Conservation (phyloP, 53 echinoderm and acorn worm genomes). For the Temnopleurus reevesii region DNA sequence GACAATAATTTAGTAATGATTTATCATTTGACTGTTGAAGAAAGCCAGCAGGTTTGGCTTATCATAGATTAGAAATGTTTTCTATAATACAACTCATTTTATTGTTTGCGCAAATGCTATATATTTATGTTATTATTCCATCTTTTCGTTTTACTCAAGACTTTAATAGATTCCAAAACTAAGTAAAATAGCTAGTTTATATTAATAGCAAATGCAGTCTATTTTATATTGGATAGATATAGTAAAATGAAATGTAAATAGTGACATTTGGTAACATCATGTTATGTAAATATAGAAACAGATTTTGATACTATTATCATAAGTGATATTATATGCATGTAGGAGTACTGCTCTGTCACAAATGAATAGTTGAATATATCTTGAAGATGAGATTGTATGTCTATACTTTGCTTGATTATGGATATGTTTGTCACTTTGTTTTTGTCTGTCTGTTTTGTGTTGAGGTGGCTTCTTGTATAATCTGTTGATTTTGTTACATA, state of each 20-base stretch:
- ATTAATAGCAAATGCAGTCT: too few relatives aligned
- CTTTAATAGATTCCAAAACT: neutral
- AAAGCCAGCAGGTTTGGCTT: conserved; percentile 32
- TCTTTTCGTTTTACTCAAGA: neutral
- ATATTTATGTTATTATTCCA: neutral
- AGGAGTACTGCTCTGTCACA: neutral
- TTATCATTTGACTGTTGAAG: neutral
- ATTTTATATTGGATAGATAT: too few relatives aligned
- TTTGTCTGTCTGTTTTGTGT: neutral
- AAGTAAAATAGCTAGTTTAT: too few relatives aligned
- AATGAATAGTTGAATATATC: too few relatives aligned
- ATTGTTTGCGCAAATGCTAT: neutral
- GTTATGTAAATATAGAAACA: neutral
- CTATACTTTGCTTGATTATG: neutral
- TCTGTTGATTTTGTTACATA: too few relatives aligned
- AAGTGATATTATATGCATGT: conserved; percentile 6
- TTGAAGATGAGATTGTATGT: neutral
- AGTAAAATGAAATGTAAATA: conserved; percentile 10
- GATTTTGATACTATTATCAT: neutral
- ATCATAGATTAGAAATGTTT: neutral
- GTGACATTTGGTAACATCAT: neutral
- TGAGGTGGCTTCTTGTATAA: neutral
- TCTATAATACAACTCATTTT: conserved; percentile 2
- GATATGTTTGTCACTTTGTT: neutral
- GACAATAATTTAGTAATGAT: too few relatives aligned